Conservation (phyloP, 2,888 invertebrate genomes). For the Thumatha senex region DNA sequence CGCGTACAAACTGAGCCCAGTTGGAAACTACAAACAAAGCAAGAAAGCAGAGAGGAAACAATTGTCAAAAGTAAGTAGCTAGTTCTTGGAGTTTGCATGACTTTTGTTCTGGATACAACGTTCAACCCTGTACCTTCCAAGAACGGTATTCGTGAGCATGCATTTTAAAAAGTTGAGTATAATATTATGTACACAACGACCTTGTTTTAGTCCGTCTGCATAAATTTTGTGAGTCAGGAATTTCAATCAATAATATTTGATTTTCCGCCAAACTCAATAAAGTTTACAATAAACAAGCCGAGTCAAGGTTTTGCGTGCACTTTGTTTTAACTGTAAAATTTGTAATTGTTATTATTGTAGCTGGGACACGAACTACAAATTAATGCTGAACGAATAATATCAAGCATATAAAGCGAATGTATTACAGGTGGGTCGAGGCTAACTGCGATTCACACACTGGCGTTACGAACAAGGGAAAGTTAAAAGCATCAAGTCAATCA, state of each 20-base stretch:
- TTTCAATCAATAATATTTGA: conserved; percentile 16
- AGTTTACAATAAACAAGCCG: not conserved
- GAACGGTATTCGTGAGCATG: conserved; percentile 35
- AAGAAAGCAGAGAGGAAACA: conserved; percentile 46
- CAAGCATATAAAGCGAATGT: not conserved
- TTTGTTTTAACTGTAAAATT: not conserved
- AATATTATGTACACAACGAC: conserved; percentile 16
- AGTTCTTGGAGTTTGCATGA: conserved; percentile 33
- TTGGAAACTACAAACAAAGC: conserved; percentile 48
- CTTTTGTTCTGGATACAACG: conserved; percentile 22
- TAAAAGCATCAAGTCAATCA: not conserved
- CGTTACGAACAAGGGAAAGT: no score
- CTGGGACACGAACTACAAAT: not conserved
- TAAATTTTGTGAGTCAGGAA: conserved; percentile 14
- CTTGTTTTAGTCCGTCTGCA: conserved; percentile 16
- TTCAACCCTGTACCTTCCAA: conserved; percentile 31
- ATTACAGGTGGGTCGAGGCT: not conserved
- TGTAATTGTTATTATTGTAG: not conserved
- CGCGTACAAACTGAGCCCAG: conserved; percentile 42
- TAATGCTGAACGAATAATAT: not conserved
- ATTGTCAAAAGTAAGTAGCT: conserved; percentile 42
- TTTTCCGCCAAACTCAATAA: conserved; percentile 5
- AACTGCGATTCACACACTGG: not conserved
- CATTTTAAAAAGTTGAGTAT: conserved; percentile 21
- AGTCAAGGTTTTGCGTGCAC: conserved; percentile 10